Percentiles rank a stretch among this genome's conserved stretches.
Evolutionary conservation across 1,140 invertebrate species (phyloP).

Genomic region (Eumeta japonica): DNA sequence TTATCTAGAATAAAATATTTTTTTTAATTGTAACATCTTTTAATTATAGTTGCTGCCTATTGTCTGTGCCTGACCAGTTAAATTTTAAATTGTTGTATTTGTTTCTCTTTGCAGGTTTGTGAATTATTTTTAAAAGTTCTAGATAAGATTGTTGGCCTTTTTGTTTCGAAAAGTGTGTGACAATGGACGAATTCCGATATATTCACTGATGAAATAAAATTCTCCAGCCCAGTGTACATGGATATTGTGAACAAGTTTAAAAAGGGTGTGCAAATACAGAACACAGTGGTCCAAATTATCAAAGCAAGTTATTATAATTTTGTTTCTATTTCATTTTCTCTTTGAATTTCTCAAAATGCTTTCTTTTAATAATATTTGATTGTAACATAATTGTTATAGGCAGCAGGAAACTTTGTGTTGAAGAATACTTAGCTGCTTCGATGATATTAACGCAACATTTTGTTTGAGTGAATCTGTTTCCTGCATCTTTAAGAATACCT

Average conservation of each 20-base stretch:
- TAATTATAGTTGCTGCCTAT: no score
- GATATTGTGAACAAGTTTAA: constrained; percentile 37
- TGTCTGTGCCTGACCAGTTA: no score
- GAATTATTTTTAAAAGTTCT: no score
- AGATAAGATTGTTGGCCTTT: no score
- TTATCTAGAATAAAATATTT: no score
- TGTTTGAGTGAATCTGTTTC: constrained; percentile 46
- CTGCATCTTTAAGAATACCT: constrained; percentile 35
- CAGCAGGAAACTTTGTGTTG: constrained; percentile 38
- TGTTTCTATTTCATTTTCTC: no score
- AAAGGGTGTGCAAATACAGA: constrained; percentile 26
- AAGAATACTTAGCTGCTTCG: constrained; percentile 25
- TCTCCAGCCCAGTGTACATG: constrained; percentile 30
- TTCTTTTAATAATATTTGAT: constrained; percentile 4
- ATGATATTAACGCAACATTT: constrained; percentile 36
- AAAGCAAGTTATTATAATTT: constrained; percentile 31
- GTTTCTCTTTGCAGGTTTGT: no score
- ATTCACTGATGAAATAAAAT: constrained; percentile 42
- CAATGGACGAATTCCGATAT: constrained; percentile 48
- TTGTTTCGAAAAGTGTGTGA: no score
- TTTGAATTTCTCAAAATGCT: not conserved
- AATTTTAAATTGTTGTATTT: no score
- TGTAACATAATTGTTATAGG: constrained; percentile 22
- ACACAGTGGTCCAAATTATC: constrained; percentile 47
- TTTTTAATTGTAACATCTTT: no score